phyloP scores from a whole-genome alignment of 2,113 vertebrate genomes.

The Calyptomena viridis region DNA sequence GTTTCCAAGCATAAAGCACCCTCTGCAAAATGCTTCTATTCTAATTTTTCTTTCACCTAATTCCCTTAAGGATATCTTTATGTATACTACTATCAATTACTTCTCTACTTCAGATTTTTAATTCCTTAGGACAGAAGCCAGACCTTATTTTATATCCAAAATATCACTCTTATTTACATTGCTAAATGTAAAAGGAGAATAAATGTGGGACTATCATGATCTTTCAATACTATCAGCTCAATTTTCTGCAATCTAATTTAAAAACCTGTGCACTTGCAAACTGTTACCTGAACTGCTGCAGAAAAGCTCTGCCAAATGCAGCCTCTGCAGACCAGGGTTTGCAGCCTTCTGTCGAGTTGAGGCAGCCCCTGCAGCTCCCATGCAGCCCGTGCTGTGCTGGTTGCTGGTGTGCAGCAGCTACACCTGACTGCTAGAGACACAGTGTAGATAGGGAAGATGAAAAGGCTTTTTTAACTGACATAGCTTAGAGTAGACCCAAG shows the following conservation, averaged over 20 bases:
- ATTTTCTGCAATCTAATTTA: background rate
- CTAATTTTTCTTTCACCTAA: background rate
- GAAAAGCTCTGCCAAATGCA: background rate
- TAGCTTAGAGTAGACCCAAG: background rate
- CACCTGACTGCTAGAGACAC: accelerated
- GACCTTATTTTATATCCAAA: background rate
- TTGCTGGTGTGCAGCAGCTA: background rate
- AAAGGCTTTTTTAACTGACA: background rate
- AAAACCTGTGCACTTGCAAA: background rate
- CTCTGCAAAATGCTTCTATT: background rate
- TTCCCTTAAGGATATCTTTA: background rate
- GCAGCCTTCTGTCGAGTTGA: background rate
- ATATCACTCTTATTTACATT: background rate
- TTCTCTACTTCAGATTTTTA: background rate
- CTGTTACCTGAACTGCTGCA: background rate
- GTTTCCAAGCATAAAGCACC: background rate
- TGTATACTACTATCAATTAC: background rate
- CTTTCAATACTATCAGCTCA: background rate
- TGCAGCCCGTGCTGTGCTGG: background rate
- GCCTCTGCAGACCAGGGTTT: background rate
- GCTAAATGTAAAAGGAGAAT: background rate
- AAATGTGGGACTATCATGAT: background rate
- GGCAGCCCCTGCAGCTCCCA: background rate
- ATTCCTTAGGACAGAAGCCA: background rate
- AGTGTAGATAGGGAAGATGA: background rate